These are phyloP conservation scores for Matsumurasca onukii DNA, from an alignment of 1,140 invertebrate species.

Conservation along the genomic window DNA sequence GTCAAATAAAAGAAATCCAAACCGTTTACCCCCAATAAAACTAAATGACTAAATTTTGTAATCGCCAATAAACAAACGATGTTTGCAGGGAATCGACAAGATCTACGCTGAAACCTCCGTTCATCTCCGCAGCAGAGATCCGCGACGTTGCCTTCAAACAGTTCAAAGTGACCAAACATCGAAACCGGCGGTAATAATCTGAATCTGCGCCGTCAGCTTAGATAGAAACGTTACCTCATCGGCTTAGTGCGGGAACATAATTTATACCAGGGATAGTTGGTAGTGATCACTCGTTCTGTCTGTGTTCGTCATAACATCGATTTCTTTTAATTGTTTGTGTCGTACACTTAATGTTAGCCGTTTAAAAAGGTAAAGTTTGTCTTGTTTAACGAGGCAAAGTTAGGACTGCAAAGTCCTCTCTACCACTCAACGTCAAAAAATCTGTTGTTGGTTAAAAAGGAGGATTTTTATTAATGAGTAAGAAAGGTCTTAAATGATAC, in stretches of 20 bases:
- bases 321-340: neutral
- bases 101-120: conserved; percentile 56
- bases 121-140: conserved; percentile 47
- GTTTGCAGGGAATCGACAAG: conserved; percentile 68
- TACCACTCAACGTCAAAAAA: too few species aligned
- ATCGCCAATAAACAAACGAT: conserved; percentile 29
- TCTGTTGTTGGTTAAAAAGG: too few species aligned
- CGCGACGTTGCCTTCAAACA: conserved; percentile 49
- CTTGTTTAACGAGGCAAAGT: too few species aligned
- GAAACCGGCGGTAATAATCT: neutral
- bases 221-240: neutral
- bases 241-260: neutral
- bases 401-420: too few species aligned
- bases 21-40: conserved; percentile 18
- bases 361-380: too few species aligned
- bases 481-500: too few species aligned
- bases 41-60: conserved; percentile 29
- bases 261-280: too few species aligned
- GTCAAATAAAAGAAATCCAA: neutral
- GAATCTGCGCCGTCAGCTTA: neutral
- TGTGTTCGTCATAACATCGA: too few species aligned
- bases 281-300: too few species aligned
- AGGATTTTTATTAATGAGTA: too few species aligned
- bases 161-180: conserved; percentile 30
- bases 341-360: neutral